Evolutionary conservation across 2,113 vertebrate genomes (phyloP).

Genomic region (Pangasianodon gigas): DNA sequence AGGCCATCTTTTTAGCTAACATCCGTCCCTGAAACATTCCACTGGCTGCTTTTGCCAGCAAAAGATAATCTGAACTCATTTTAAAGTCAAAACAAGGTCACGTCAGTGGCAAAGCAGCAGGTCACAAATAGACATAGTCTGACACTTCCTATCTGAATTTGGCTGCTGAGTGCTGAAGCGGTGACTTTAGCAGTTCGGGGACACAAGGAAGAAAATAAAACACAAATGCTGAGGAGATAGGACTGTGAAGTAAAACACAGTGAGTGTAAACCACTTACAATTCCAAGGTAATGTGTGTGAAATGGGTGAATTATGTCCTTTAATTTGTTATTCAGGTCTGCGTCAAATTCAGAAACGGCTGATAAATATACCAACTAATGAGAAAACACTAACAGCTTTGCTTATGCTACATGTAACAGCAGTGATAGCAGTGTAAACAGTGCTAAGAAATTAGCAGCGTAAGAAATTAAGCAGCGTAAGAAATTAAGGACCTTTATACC

Average conservation of each 20-base stretch:
- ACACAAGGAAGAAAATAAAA: slow-evolving; percentile 5
- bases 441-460: too few relatives aligned
- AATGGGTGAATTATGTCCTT: not conserved
- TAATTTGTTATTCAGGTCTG: not conserved
- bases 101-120: not conserved
- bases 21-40: not conserved
- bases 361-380: not conserved
- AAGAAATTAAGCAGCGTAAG: not conserved
- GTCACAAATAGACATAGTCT: not conserved
- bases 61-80: not conserved
- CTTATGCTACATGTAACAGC: not conserved
- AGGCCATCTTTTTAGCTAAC: not conserved
- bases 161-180: not conserved
- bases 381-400: not conserved
- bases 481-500: not conserved
- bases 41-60: not conserved
- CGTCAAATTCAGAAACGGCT: not conserved
- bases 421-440: not conserved
- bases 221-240: not conserved
- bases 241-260: not conserved
- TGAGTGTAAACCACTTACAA: not conserved
- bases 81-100: slow-evolving; percentile 7
- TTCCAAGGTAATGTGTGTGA: not conserved
- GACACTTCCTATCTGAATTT: not conserved
- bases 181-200: not conserved